Conservation (phyloP, 2,888 invertebrate species). For the Pterostichus madidus region DNA sequence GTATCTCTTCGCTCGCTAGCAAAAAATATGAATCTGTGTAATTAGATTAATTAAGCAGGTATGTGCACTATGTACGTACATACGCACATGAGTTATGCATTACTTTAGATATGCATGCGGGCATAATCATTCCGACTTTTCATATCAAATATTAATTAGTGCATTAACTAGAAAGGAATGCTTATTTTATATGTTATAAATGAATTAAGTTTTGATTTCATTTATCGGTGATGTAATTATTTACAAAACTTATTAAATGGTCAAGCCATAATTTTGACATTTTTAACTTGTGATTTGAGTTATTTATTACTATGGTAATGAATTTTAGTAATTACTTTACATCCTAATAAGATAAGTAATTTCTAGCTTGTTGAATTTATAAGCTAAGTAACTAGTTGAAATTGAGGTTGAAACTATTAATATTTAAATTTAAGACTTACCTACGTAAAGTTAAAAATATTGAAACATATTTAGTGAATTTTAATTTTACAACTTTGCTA, state of each 20-base stretch:
- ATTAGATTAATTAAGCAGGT: slow-evolving; percentile 67
- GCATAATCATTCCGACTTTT: slow-evolving; percentile 46
- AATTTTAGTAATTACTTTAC: background rate
- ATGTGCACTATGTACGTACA: slow-evolving; percentile 51
- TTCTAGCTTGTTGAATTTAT: background rate
- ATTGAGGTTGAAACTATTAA: background rate
- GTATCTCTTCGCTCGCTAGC: slow-evolving; percentile 55
- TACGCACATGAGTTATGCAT: slow-evolving; percentile 33
- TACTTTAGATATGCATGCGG: slow-evolving; percentile 46
- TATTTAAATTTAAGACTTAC: background rate
- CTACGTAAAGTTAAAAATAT: no score
- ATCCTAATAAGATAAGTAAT: background rate
- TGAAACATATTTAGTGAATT: no score
- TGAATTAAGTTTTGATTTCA: slow-evolving; percentile 41
- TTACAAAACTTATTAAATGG: slow-evolving; percentile 18
- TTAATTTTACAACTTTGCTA: no score
- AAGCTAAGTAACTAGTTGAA: no score
- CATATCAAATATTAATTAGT: slow-evolving; percentile 60
- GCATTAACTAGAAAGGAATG: slow-evolving; percentile 54
- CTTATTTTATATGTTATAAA: slow-evolving; percentile 26
- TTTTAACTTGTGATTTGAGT: background rate
- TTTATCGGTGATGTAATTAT: slow-evolving; percentile 42
- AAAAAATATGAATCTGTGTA: slow-evolving; percentile 60
- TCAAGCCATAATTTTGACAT: slow-evolving; percentile 2
- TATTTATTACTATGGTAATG: slow-evolving; percentile 7